Conservation (phyloP, 1,140 invertebrate species). For the Oreohelix idahoensis region DNA sequence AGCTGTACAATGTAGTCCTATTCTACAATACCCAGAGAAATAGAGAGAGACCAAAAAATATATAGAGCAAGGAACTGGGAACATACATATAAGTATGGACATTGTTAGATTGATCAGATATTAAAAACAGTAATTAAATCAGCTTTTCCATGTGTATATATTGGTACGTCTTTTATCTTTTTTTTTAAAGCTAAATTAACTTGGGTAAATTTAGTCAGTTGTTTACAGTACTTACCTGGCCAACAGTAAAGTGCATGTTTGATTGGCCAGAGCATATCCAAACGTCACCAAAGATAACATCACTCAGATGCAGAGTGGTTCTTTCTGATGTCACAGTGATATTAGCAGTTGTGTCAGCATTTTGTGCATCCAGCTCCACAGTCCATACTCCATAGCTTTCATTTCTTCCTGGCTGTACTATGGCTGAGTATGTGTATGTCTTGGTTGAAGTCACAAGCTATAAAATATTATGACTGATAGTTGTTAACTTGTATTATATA, state of each 20-base stretch:
- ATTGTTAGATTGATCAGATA: too few species aligned
- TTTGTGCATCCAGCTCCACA: conserved; percentile 39
- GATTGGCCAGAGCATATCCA: conserved; percentile 70
- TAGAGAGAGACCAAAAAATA: too few species aligned
- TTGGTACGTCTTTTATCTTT: too few species aligned
- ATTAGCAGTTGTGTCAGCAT: conserved; percentile 41
- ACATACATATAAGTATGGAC: too few species aligned
- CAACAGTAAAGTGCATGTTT: conserved; percentile 66
- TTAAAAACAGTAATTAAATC: too few species aligned
- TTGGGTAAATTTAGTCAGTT: neutral
- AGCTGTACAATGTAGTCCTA: too few species aligned
- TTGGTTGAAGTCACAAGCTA: conserved; percentile 7
- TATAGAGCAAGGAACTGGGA: too few species aligned
- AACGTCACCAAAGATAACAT: conserved; percentile 70
- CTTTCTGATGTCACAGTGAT: conserved; percentile 48
- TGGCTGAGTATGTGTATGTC: conserved; percentile 10
- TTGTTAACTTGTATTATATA: too few species aligned
- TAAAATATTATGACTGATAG: neutral
- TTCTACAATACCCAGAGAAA: too few species aligned
- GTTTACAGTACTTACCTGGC: conserved; percentile 41
- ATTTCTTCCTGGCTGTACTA: conserved; percentile 20
- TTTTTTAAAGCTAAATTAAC: neutral
- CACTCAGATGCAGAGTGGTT: conserved; percentile 46
- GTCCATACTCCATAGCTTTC: conserved; percentile 43
- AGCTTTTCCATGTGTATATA: too few species aligned